Conservation (phyloP, 2,113 vertebrate genomes). For the Todiramphus chloris region DNA sequence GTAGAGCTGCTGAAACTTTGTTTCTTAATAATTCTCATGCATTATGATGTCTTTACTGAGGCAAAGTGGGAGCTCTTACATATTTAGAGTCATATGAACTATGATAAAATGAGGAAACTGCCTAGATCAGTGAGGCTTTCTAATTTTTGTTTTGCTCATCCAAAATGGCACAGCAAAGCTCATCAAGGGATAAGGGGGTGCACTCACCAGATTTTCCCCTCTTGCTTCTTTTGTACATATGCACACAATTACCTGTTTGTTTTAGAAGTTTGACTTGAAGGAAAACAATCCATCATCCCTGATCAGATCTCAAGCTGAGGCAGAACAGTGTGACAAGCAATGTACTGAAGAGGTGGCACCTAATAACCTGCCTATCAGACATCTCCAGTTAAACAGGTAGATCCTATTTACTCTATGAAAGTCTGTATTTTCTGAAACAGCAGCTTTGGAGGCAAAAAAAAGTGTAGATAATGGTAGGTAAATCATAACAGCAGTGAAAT, state of each 20-base stretch:
- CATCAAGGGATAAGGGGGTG: background rate
- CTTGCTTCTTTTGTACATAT: background rate
- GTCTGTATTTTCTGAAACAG: background rate
- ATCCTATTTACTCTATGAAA: background rate
- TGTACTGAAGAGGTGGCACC: background rate
- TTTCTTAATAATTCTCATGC: background rate
- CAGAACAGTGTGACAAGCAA: background rate
- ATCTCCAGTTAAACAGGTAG: background rate
- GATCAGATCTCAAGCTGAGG: background rate
- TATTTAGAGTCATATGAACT: background rate
- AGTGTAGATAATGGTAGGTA: background rate
- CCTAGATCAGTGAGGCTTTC: background rate
- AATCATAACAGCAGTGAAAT: background rate
- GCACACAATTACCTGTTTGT: background rate
- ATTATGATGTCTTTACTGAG: background rate
- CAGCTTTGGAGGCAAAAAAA: background rate
- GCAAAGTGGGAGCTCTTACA: background rate
- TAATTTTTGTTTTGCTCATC: background rate
- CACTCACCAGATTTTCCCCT: background rate
- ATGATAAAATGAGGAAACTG: background rate
- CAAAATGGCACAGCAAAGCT: background rate
- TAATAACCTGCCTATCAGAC: background rate
- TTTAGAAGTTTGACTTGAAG: background rate
- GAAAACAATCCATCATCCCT: rapidly evolving
- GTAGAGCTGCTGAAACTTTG: background rate